These are phyloP conservation scores for Glyptemys insculpta DNA, from an alignment of 2,797 vertebrate species.

Conservation along the genomic window DNA sequence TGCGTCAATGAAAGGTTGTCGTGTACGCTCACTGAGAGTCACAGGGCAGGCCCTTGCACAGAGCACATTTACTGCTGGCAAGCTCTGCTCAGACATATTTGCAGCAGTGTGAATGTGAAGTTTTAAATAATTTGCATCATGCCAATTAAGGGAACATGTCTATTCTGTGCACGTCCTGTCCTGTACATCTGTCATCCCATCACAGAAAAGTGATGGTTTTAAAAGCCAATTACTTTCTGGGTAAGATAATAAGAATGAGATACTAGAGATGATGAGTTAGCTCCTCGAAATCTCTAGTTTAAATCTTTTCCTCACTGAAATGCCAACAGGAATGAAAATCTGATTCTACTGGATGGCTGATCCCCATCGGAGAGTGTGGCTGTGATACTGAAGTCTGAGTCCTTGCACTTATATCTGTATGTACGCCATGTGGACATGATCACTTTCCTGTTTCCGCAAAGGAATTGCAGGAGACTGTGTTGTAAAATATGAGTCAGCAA, in stretches of 20 bases:
- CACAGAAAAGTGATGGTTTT: background rate
- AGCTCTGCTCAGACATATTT: background rate
- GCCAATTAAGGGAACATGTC: background rate
- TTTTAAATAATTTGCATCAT: conserved; percentile 20
- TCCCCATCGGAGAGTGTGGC: background rate
- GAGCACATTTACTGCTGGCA: background rate
- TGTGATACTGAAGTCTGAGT: background rate
- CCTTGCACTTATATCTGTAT: background rate
- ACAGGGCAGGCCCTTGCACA: rapidly evolving
- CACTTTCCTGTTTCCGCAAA: background rate
- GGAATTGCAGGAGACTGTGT: rapidly evolving
- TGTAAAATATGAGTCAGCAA: background rate
- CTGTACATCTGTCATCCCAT: background rate
- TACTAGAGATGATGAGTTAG: conserved; percentile 13
- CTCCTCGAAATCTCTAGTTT: conserved; percentile 11
- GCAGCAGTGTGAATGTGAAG: background rate
- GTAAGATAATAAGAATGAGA: conserved; percentile 2
- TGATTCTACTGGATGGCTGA: background rate
- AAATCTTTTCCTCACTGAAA: background rate
- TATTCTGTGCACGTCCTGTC: background rate
- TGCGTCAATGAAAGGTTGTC: too few relatives aligned
- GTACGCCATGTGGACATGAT: rapidly evolving
- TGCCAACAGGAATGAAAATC: background rate
- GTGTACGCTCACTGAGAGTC: rapidly evolving
- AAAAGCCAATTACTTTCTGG: background rate